Evolutionary conservation across 2,113 vertebrate genomes (phyloP).

Genomic region (Sylvietta virens): DNA sequence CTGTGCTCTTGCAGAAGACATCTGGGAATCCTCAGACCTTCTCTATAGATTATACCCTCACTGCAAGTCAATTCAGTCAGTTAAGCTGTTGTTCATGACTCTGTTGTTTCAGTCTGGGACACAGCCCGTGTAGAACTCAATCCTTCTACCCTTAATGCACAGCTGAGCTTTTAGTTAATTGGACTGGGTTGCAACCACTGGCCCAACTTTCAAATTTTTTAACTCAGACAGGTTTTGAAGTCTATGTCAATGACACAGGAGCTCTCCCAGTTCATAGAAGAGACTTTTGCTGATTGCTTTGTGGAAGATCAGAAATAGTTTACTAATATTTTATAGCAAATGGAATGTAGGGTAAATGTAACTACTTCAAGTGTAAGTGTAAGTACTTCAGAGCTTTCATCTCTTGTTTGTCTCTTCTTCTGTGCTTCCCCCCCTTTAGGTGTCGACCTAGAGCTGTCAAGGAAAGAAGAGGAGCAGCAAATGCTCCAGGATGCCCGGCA

Average conservation of each 20-base stretch:
- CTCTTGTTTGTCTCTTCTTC: background rate
- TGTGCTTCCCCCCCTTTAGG: constrained; percentile 66
- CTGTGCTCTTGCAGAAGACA: background rate
- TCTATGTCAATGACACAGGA: background rate
- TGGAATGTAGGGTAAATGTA: background rate
- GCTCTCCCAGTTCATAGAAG: background rate
- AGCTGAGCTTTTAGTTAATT: background rate
- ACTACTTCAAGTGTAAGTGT: no score
- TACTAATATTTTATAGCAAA: background rate
- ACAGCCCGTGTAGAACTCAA: rapidly evolving
- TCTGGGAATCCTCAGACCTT: background rate
- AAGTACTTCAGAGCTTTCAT: background rate
- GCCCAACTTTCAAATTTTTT: background rate
- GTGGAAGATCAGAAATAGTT: background rate
- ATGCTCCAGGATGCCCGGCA: constrained; percentile 86
- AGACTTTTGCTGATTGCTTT: background rate
- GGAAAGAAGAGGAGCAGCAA: constrained; percentile 87
- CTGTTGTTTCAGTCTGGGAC: background rate
- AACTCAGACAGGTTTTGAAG: background rate
- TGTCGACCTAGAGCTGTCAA: constrained; percentile 84
- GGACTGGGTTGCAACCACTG: background rate
- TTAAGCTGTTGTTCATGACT: background rate
- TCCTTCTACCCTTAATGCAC: background rate
- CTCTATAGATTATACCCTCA: background rate
- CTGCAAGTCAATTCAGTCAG: background rate